Base-by-base conservation (phyloP, 2,888 invertebrate genomes). In the Eutolmus rufibarbis region DNA sequence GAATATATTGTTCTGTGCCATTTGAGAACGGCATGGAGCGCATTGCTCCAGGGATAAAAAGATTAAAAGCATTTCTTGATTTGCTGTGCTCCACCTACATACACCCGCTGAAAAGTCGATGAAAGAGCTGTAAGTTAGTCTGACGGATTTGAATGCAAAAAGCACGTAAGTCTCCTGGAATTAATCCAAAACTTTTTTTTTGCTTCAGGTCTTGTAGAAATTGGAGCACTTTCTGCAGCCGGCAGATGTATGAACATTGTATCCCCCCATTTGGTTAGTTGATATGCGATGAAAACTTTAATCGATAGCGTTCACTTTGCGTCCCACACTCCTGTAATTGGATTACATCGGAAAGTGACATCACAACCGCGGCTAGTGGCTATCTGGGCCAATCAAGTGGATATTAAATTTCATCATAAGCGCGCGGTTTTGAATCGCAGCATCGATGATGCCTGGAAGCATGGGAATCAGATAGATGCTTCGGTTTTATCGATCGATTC, bases 331-430 rank as follows among this genome's bases (percentile, higher is more conserved):
- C 28, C n/a, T 51, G 57, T 82, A 82, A 82, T 82, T 82, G 82
- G 82, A 82, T 82, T 82, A 82, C 82, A 66, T n/a, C 34, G 51
- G 66, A 28, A 57, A 82, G 82, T 82, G 82, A 82, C 57, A 66
- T 66, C 82, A 82, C 66, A 82, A 66, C 66, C 40, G 82, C 56
- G 37, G 37, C 66, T 57, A 82, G 34, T 66, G 14, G 37, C 37
- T 82, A 82, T 56, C 82, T 57, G 66, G 82, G 82, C 82, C 82
- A 82, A 66, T 82, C 57, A 66, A 57, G 57, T 82, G 66, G 66
- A 31, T 57, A 82, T 82, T 57, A 82, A 51, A 82, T 82, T 57
- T 66, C 82, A 82, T 82, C 82, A 66, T 28, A 43, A 28, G 66
- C 37, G n/a, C 82, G 31, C 28, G 34, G 82, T n/a, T 66, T 66